Evolutionary conservation across 2,888 invertebrate genomes (phyloP).

Genomic region (Scelioninae gen. 1): DNA sequence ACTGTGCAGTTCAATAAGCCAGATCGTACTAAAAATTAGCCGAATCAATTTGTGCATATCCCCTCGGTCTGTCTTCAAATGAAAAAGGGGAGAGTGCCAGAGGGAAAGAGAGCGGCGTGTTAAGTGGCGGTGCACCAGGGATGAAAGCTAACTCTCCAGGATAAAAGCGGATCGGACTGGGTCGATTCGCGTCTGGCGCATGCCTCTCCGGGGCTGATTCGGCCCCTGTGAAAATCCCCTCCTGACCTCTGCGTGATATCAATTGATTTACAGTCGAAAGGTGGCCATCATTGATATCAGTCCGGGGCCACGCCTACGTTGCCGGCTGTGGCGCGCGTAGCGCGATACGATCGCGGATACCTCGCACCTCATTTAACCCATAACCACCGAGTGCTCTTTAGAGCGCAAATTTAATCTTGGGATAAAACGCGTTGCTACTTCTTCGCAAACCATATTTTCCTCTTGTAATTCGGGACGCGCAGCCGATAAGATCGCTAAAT

Average conservation of each 20-base stretch:
- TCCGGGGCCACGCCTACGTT: slow-evolving; percentile 82
- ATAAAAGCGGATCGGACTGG: slow-evolving; percentile 79
- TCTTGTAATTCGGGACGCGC: slow-evolving; percentile 53
- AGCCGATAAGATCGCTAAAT: slow-evolving; percentile 56
- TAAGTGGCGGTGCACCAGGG: slow-evolving; percentile 45
- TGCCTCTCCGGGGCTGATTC: slow-evolving; percentile 75
- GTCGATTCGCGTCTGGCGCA: slow-evolving; percentile 82
- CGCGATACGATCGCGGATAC: slow-evolving; percentile 69
- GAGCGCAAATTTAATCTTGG: slow-evolving; percentile 73
- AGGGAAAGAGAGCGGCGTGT: slow-evolving; percentile 53
- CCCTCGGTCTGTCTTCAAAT: slow-evolving; percentile 21
- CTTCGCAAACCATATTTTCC: slow-evolving; percentile 64
- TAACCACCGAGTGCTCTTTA: slow-evolving; percentile 68
- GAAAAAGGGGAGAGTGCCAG: slow-evolving; percentile 52
- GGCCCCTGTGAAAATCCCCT: slow-evolving; percentile 75
- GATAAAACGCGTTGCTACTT: slow-evolving; percentile 65
- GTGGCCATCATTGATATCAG: slow-evolving; percentile 84
- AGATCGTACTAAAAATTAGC: slow-evolving; percentile 54
- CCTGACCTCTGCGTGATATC: slow-evolving; percentile 79
- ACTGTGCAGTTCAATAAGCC: slow-evolving; percentile 37
- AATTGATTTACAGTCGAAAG: slow-evolving; percentile 84
- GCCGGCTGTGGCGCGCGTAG: slow-evolving; percentile 59
- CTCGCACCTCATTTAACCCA: slow-evolving; percentile 74
- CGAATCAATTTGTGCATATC: slow-evolving; percentile 45
- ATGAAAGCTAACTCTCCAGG: slow-evolving; percentile 61